A percentile compares a stretch with the other conserved stretches of the same genome.
Conservation (phyloP, 35 echinoderm and acorn worm species). For the Diadema setosum region DNA sequence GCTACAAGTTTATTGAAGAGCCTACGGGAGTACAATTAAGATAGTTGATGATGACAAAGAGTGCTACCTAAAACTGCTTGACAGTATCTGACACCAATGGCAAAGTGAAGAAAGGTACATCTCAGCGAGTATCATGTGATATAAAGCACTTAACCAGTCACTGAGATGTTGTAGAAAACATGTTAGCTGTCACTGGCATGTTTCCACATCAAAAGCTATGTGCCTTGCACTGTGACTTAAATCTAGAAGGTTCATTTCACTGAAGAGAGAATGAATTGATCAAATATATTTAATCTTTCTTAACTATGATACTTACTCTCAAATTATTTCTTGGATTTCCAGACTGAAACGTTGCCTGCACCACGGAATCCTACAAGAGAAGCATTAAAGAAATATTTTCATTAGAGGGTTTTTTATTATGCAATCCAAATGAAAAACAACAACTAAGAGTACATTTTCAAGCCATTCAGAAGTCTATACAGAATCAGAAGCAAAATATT, state of each 20-base stretch:
- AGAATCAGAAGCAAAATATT: too few species aligned
- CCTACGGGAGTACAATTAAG: too few species aligned
- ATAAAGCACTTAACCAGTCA: not conserved
- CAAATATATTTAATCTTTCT: not conserved
- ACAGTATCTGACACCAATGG: too few species aligned
- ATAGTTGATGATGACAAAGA: too few species aligned
- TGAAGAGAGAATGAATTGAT: not conserved
- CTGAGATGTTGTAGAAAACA: not conserved
- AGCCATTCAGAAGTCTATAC: too few species aligned
- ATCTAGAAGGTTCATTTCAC: not conserved
- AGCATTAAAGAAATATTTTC: too few species aligned
- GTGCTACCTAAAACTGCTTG: too few species aligned
- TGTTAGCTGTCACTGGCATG: not conserved
- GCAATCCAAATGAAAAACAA: too few species aligned
- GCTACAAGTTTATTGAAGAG: too few species aligned
- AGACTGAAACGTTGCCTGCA: slow-evolving; percentile 31
- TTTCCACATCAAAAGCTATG: not conserved
- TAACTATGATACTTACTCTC: slow-evolving; percentile 28
- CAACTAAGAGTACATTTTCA: too few species aligned
- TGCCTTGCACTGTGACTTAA: not conserved
- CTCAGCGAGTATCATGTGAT: not conserved
- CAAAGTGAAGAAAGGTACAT: not conserved
- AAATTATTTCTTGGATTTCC: slow-evolving; percentile 71
- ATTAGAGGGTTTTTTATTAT: too few species aligned
- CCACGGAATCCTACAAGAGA: slow-evolving; percentile 47